Evolutionary conservation across 2,113 vertebrate genomes (phyloP), one percentile per base, ranked within the genome.

Genomic region (Phaethornis superciliosus): DNA sequence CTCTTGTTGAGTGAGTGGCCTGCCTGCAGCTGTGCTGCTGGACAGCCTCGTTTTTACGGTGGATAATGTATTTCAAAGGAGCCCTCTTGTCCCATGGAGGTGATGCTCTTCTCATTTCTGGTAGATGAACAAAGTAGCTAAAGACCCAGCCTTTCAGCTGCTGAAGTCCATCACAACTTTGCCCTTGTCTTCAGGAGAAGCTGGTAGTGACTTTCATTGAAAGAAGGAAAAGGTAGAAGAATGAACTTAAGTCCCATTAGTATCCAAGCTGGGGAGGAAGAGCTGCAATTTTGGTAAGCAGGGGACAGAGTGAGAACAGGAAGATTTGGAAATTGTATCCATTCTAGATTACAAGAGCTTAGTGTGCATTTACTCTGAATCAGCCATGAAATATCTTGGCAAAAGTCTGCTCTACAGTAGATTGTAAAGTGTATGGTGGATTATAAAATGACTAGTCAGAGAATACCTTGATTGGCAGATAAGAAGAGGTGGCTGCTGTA

Each of bases 381-480:
- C 93, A 95, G 89, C 81, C 56, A 67, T 51, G 28, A 95, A 94
- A 65, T 69, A 58, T 27, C 89, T 88, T 70, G 69, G 85, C 86
- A 91, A 78, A 92, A 91, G 63, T 59, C 68, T 81, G 32, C 64
- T 52, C 60, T 79, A 22, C 64, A 46, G 46, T 59, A 92, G 72
- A 68, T 15, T 67, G 47, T 86, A 22, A 81, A 81, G 37, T 56
- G 55, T 47, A 62, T 70, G 63, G 40, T 70, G 83, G 72, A 55
- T 82, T 93, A 80, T 82, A 79, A 94, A 96, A 88, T 79, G 83
- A 67, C 76, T 93, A 71, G 82, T 88, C 5, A 2, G 72, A 67
- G 79, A 91, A 59, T 64, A 77, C 78, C 40, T 91, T 94, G 89
- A 83, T 44, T 90, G 89, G 40, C 78, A 95, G 90, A 94, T 91